Evolutionary conservation across 2,888 invertebrate species (phyloP), one percentile per base, ranked within the genome.

Genomic region (Hypomecis atomaria): DNA sequence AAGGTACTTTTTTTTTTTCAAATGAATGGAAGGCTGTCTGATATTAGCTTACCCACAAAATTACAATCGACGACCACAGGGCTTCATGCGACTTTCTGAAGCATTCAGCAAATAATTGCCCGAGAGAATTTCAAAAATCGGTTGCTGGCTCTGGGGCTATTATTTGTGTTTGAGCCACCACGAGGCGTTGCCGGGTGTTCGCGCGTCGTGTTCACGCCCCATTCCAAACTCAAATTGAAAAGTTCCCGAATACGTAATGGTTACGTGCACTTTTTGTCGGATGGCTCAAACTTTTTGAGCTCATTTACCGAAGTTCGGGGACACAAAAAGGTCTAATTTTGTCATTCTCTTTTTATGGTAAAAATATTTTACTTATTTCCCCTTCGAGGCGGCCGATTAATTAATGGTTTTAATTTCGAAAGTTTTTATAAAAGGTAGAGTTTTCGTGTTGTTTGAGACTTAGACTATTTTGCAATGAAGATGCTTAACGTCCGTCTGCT

Each of bases 151-250:
- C 23, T 23, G 23, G 23, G 23, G 23, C 23, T 23, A 23, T 23
- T 85, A 86, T 87, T 85, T 86, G 84, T 84, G 49, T 44, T 45
- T 40, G 13, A 23, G 47, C 56, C 5, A 44, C 36, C 54, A 8
- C 37, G 55, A 44, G 37, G 45, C 44, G 45, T 11, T 8, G 33
- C 33, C 53, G 53, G 42, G 10, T 36, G 54, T 54, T 54, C 10
- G n/a, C 43, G 23, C 23, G 23, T 3, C 23, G 23, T 23, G 23
- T 13, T 56, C 56, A 40, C 67, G 66, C 57, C 63, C 55, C 65
- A 45, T 66, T 53, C 65, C 45, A 67, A 70, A 67, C 62, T 58
- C 63, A 66, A 66, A 69, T 67, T 68, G 56, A 69, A 70, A 67
- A 62, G 65, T 65, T 61, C 44, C n/a, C 37, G 57, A 67, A 70